A percentile compares a stretch with the other conserved stretches of the same genome.
phyloP scores from a whole-genome alignment of 1,140 invertebrate genomes.

The Bombus soroeensis region DNA sequence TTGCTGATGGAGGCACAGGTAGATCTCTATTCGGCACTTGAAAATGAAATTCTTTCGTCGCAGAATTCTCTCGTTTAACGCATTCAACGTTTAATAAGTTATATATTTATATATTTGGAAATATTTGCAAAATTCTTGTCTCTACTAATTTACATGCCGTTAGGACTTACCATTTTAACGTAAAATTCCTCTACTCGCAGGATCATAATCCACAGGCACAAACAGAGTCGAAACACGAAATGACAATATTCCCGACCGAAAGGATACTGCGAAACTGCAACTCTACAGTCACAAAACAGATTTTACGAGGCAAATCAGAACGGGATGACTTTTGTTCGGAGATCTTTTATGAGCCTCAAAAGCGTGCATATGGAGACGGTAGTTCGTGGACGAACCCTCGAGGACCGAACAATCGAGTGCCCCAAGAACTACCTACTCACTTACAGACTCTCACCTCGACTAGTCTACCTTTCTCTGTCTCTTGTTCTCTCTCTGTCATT shows the following conservation, averaged over 20 bases:
- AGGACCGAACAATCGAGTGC: slow-evolving; percentile 65
- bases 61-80: not conserved
- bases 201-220: too few species aligned
- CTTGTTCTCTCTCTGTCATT: not conserved
- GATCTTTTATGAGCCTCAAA: slow-evolving; percentile 35
- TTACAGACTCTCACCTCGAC: slow-evolving; percentile 68
- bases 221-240: too few species aligned
- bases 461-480: not conserved
- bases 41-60: not conserved
- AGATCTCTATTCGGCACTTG: not conserved
- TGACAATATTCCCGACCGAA: too few species aligned
- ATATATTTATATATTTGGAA: too few species aligned
- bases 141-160: too few species aligned
- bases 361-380: slow-evolving; percentile 50
- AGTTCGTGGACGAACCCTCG: slow-evolving; percentile 69
- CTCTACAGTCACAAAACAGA: not conserved
- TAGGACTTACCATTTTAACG: not conserved
- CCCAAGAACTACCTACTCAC: slow-evolving; percentile 71
- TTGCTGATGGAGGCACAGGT: not conserved
- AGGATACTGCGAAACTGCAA: not conserved
- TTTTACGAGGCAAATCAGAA: not conserved
- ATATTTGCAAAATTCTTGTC: too few species aligned
- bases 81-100: not conserved
- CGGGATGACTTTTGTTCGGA: slow-evolving; percentile 21
- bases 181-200: too few species aligned